Percentiles rank a stretch among this genome's conserved stretches.
These are phyloP conservation scores for Macrocentrus cingulum DNA, from an alignment of 1,140 invertebrate genomes.

Conservation along the genomic window DNA sequence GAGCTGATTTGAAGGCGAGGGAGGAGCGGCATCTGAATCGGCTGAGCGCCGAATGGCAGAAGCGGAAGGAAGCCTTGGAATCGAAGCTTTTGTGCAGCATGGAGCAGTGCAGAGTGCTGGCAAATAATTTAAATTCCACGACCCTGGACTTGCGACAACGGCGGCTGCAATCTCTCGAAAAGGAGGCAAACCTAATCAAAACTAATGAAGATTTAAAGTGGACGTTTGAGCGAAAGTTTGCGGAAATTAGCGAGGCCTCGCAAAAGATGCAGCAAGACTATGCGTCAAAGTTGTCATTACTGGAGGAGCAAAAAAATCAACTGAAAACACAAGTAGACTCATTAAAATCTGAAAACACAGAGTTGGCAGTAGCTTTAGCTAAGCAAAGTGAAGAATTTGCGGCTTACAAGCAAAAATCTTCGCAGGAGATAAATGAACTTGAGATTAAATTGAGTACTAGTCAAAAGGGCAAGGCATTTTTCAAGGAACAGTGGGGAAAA, in stretches of 20 bases:
- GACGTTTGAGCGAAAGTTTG: slow-evolving; percentile 49
- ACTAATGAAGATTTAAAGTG: slow-evolving; percentile 51
- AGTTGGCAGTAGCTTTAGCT: slow-evolving; percentile 45
- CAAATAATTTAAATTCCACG: slow-evolving; percentile 49
- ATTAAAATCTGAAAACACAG: slow-evolving; percentile 52
- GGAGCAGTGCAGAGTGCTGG: slow-evolving; percentile 51
- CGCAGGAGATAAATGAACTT: slow-evolving; percentile 58
- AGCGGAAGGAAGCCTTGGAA: slow-evolving; percentile 49
- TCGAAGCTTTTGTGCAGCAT: slow-evolving; percentile 45
- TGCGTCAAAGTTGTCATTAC: slow-evolving; percentile 38
- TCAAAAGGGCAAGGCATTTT: slow-evolving; percentile 61
- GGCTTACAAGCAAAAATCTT: slow-evolving; percentile 47
- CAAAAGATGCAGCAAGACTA: slow-evolving; percentile 51
- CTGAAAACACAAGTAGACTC: slow-evolving; percentile 44
- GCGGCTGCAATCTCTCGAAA: slow-evolving; percentile 51
- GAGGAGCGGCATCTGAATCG: slow-evolving; percentile 52
- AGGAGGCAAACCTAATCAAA: slow-evolving; percentile 49
- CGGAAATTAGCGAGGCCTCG: slow-evolving; percentile 45
- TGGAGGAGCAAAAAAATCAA: slow-evolving; percentile 46
- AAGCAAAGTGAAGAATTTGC: slow-evolving; percentile 50
- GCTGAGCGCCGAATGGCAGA: slow-evolving; percentile 54
- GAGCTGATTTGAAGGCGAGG: slow-evolving; percentile 49
- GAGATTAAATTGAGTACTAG: slow-evolving; percentile 62
- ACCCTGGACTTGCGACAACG: slow-evolving; percentile 49
- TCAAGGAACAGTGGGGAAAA: slow-evolving; percentile 64